Base-by-base conservation (phyloP, 2,888 invertebrate species). In the Hydroisotoma schaefferi region DNA sequence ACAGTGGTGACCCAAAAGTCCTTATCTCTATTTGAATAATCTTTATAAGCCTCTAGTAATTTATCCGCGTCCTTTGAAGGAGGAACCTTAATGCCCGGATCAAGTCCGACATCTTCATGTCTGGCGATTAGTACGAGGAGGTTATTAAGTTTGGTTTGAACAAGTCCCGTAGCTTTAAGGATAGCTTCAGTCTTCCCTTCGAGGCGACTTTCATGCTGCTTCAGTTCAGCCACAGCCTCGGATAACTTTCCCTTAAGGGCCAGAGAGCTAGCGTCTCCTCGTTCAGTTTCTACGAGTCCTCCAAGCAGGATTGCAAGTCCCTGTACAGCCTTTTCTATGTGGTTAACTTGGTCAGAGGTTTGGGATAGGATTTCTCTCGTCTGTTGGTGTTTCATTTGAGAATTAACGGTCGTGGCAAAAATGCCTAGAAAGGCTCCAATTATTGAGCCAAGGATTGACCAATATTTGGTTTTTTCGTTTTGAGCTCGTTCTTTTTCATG, bases 401-500 rank as follows among this genome's bases (percentile, higher is more conserved):
- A 86, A 76, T 85, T 86, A 33, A 86, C 77, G 0, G 84, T 82
- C 0, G 85, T 83, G 18, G 86, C 87, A 1, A 83, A 76, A 66
- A 87, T 84, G 12, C 87, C 87, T 3, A 83, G 76, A 0, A 80
- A 76, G 22, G 83, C 83, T 26, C 67, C 87, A 75, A 85, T 77
- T 68, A 87, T 79, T 4, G 87, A 87, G 5, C 86, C 87, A 43
- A 86, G 84, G 57, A 88, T 82, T 64, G 87, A 87, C 85, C 89
- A 89, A 76, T 91, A 91, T 77, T 91, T 91, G 59, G 90, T 89
- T 58, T 87, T 81, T 75, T 91, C 90, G 2, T 87, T 84, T 73
- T 90, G 87, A 0, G 87, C 85, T 37, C 90, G 77, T 76, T 92
- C 91, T 57, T 87, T 82, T 76, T 92, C 91, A 74, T 92, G 90